A percentile compares a stretch with the other conserved stretches of the same genome.
Conservation (phyloP, 2,113 vertebrate species). For the Struthio camelus region DNA sequence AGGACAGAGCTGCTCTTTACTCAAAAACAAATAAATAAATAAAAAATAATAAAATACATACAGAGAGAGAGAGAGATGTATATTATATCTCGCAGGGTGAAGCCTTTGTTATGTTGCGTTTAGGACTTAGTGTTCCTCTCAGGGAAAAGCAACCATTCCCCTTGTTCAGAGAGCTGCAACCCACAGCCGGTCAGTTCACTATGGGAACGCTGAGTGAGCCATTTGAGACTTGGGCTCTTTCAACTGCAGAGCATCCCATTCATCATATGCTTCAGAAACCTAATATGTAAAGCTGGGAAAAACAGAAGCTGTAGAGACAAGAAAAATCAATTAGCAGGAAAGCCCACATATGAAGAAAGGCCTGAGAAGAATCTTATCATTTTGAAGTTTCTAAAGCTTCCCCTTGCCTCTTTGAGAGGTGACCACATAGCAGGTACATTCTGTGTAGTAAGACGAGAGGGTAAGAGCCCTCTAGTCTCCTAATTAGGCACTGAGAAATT, state of each 20-base stretch:
- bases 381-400: background rate
- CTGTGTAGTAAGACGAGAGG: background rate
- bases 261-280: background rate
- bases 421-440: background rate
- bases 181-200: background rate
- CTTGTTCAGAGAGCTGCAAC: background rate
- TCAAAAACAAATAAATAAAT: background rate
- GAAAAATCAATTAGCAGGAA: conserved; percentile 3
- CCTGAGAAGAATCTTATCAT: background rate
- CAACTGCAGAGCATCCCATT: background rate
- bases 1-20: background rate
- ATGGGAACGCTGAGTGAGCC: background rate
- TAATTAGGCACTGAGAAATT: background rate
- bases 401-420: background rate
- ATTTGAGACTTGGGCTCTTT: background rate
- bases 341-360: background rate
- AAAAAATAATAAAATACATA: background rate
- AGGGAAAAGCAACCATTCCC: background rate
- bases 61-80: background rate
- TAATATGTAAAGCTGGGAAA: background rate
- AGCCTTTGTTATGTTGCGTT: background rate
- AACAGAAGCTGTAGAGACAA: conserved; percentile 17
- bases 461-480: background rate
- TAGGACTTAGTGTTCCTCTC: background rate
- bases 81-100: background rate